Percentiles rank a stretch among this genome's conserved stretches.
Conservation (phyloP, 2,888 invertebrate genomes). For the Drosophila neonasuta region DNA sequence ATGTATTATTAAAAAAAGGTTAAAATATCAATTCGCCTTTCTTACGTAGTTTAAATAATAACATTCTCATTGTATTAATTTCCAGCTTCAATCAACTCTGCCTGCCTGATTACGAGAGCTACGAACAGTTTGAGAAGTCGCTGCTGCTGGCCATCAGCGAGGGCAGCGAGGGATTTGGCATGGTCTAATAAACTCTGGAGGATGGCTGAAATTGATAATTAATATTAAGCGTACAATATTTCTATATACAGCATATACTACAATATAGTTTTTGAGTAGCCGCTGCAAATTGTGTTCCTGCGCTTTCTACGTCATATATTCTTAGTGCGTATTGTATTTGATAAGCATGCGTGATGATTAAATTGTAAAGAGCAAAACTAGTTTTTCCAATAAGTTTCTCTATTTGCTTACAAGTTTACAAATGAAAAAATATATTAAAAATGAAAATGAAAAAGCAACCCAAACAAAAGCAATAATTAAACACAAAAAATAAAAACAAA, state of each 20-base stretch:
- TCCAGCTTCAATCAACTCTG: conserved; percentile 96
- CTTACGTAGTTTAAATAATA: too few species aligned
- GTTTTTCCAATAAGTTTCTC: conserved; percentile 12
- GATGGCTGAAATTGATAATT: conserved; percentile 8
- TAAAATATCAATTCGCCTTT: too few species aligned
- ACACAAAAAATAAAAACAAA: neutral
- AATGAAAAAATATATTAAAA: conserved; percentile 15
- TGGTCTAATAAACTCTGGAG: conserved; percentile 78
- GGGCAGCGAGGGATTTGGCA: conserved; percentile 96
- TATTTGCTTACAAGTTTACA: conserved; percentile 28
- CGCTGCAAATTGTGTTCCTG: conserved; percentile 70
- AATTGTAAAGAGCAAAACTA: conserved; percentile 15
- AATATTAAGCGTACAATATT: conserved; percentile 10
- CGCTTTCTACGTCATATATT: conserved; percentile 50
- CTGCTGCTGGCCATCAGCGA: conserved; percentile 96
- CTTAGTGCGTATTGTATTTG: conserved; percentile 24
- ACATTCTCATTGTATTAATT: neutral
- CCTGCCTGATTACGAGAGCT: conserved; percentile 96
- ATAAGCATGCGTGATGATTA: conserved; percentile 27
- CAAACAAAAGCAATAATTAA: conserved; percentile 37
- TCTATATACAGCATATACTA: conserved; percentile 4
- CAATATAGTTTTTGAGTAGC: conserved; percentile 40
- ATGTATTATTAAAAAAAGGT: too few species aligned
- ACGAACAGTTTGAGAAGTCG: conserved; percentile 95
- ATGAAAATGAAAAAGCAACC: conserved; percentile 22